Conservation (phyloP, 1,140 invertebrate species). For the Trichogramma pretiosum region DNA sequence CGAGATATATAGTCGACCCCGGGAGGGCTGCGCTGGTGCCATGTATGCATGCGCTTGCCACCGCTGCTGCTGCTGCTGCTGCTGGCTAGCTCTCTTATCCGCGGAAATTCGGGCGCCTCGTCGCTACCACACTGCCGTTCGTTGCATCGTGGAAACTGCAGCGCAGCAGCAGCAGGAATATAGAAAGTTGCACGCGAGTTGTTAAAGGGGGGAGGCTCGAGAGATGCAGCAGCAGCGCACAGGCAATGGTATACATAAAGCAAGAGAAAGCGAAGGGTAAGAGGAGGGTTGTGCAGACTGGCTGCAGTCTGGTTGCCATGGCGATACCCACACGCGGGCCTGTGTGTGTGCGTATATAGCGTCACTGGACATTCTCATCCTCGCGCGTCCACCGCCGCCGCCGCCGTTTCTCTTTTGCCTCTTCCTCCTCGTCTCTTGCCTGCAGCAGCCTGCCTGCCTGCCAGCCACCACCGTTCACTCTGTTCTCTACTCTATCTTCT, state of each 20-base stretch:
- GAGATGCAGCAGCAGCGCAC: conserved; percentile 9
- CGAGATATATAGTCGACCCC: background rate
- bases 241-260: conserved; percentile 9
- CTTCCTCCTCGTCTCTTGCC: conserved; percentile 23
- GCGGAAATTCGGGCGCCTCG: conserved; percentile 11
- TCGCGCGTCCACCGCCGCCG: background rate
- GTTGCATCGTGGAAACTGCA: conserved; percentile 1
- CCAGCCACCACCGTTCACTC: too few species aligned
- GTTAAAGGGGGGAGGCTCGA: conserved; percentile 7
- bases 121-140: conserved; percentile 1
- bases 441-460: too few species aligned
- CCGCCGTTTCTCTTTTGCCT: conserved; percentile 15
- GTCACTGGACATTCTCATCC: conserved; percentile 41
- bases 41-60: background rate
- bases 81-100: conserved; percentile 14
- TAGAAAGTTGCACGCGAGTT: too few species aligned
- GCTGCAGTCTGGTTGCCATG: conserved; percentile 31
- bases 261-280: background rate
- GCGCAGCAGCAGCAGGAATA: background rate
- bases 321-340: conserved; percentile 39
- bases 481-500: conserved; percentile 19
- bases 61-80: background rate
- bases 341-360: conserved; percentile 46
- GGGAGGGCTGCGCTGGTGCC: background rate
- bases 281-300: background rate